These are phyloP conservation scores for Toxotes lorentzi DNA, from an alignment of 2,797 vertebrate species.

Conservation along the genomic window DNA sequence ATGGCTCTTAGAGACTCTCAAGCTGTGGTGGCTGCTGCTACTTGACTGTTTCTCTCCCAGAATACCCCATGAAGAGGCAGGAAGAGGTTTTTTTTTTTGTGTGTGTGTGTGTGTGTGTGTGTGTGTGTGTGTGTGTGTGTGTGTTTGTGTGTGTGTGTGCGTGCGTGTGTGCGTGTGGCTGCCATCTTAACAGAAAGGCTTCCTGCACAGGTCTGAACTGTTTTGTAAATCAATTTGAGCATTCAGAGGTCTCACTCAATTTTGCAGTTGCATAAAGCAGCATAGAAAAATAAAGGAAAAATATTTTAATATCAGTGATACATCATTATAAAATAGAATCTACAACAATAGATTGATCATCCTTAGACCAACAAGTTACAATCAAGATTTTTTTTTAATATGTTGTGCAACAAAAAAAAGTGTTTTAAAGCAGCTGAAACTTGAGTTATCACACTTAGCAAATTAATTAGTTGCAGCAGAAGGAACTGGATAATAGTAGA, in stretches of 20 bases:
- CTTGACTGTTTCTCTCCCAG: conserved; percentile 52
- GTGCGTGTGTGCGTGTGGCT: not conserved
- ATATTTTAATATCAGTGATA: not conserved
- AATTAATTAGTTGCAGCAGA: conserved; percentile 27
- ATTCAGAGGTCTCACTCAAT: conserved; percentile 3
- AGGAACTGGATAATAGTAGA: not conserved
- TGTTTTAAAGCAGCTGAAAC: conserved; percentile 2
- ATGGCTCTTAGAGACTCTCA: conserved; percentile 64
- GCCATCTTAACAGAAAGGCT: conserved; percentile 44
- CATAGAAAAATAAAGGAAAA: not conserved
- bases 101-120: not conserved
- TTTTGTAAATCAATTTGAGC: conserved; percentile 25
- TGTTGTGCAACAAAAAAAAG: not conserved
- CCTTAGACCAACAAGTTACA: not conserved
- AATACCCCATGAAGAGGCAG: conserved; percentile 42
- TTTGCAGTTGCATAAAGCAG: not conserved
- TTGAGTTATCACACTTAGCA: conserved; percentile 18
- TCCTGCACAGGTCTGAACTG: conserved; percentile 1
- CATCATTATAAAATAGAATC: not conserved
- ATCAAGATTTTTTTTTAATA: not conserved
- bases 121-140: too few species aligned
- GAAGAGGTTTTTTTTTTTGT: not conserved
- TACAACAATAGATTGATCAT: not conserved
- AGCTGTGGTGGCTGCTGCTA: conserved; percentile 47
- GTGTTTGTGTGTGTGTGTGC: too few species aligned